Evolutionary conservation across 2,113 vertebrate genomes (phyloP), one percentile per base, ranked within the genome.

Genomic region (Podarcis raffonei): DNA sequence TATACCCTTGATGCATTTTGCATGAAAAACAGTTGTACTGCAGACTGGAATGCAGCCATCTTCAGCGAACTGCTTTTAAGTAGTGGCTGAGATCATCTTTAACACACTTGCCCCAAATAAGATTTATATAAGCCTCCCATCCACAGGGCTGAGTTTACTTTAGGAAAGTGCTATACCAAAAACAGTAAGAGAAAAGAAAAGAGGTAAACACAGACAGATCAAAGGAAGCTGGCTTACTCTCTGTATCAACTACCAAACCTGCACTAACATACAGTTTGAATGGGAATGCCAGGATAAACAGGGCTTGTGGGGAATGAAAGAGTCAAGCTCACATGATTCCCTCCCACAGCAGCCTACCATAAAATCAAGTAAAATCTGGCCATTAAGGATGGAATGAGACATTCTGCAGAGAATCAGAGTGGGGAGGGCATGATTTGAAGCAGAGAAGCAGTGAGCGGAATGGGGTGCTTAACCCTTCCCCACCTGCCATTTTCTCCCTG

Each of bases 81-180:
- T 87, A 48, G 89, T 65, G 87, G 93, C 88, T 90, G 11, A 88
- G 93, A 88, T 94, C 92, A 78, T 78, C 81, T 83, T 88, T 81
- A 91, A 91, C 94, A 90, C 1, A 35, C 92, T 94, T 92, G 90
- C 89, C 86, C 27, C n/a, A 0, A 90, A 57, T 18, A 74, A 95
- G 93, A 93, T 95, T 94, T 95, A 95, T 88, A 93, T 93, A 93
- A 94, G 88, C 81, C 91, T 85, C 22, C 23, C 89, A 91, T 92
- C 84, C 87, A 90, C 94, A 95, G 88, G 92, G 91, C 37, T 37
- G 91, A 94, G 93, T 95, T 95, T 94, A 94, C 94, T 95, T 95
- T 94, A 94, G 0, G 0, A 90, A 90, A 93, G 86, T 90, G 93
- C 93, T 91, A 89, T 92, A 93, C 95, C 93, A 94, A 96, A 95